Evolutionary conservation across 2,113 vertebrate species (phyloP).

Genomic region (Opisthocomus hoazin): DNA sequence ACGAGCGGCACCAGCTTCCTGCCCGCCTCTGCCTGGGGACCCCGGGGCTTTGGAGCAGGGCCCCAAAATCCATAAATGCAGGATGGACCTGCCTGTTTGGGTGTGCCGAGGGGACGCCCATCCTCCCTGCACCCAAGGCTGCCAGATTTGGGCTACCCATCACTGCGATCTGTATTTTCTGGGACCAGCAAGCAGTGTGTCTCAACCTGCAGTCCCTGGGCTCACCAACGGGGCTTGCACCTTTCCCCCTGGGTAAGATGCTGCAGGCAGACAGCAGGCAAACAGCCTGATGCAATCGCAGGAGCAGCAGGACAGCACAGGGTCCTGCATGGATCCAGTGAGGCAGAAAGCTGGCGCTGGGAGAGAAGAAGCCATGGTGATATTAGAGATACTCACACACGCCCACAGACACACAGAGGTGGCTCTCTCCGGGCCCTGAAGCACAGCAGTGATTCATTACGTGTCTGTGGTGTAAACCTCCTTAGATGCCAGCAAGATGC

Average conservation of each 20-base stretch:
- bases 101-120: background rate
- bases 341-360: background rate
- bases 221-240: background rate
- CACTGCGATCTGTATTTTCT: background rate
- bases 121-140: background rate
- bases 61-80: background rate
- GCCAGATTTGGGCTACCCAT: background rate
- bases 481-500: background rate
- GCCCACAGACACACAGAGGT: background rate
- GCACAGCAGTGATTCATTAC: background rate
- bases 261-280: background rate
- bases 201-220: background rate
- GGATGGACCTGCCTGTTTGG: background rate
- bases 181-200: background rate
- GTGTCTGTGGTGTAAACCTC: background rate
- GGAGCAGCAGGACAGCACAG: background rate
- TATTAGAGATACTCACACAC: background rate
- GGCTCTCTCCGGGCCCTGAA: background rate
- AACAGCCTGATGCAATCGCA: background rate
- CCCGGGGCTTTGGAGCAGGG: background rate
- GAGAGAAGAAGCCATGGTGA: background rate
- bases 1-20: fast-evolving
- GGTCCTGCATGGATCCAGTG: background rate
- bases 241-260: background rate
- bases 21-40: background rate